A percentile compares a stretch with the other conserved stretches of the same genome.
Conservation (phyloP, 2,113 vertebrate genomes). For the Tympanuchus pallidicinctus region DNA sequence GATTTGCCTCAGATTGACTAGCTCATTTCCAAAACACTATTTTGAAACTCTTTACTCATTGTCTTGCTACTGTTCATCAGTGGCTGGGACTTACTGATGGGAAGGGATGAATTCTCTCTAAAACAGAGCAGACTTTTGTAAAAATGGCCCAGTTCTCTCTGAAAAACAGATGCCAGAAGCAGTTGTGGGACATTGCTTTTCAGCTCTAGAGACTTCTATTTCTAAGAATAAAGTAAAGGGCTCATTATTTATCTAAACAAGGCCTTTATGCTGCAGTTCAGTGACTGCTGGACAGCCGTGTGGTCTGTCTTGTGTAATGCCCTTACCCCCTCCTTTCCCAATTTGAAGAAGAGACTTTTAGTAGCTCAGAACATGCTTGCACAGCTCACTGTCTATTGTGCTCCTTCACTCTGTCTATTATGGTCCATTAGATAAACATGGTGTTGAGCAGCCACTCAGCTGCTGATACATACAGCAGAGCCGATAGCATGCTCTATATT, state of each 20-base stretch:
- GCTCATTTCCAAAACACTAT: neutral
- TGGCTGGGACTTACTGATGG: constrained; percentile 44
- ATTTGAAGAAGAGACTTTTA: constrained; percentile 37
- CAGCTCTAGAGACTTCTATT: constrained; percentile 63
- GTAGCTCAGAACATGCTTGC: constrained; percentile 62
- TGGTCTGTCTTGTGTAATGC: constrained; percentile 75
- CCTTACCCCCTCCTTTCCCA: constrained; percentile 30
- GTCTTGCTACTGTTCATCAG: constrained; percentile 17
- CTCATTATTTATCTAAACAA: constrained; percentile 76
- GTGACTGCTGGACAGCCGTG: constrained; percentile 45
- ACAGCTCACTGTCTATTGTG: constrained; percentile 69
- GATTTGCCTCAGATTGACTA: neutral
- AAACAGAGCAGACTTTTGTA: constrained; percentile 60
- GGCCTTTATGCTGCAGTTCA: constrained; percentile 65
- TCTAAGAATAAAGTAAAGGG: constrained; percentile 65
- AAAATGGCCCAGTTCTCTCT: constrained; percentile 31
- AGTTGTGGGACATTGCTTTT: constrained; percentile 51
- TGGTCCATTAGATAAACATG: constrained; percentile 73
- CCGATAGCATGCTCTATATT: constrained; percentile 69
- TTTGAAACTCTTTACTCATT: constrained; percentile 19
- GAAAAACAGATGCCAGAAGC: constrained; percentile 57
- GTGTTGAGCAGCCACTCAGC: constrained; percentile 53
- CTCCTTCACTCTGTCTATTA: constrained; percentile 38
- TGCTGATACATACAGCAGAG: constrained; percentile 16
- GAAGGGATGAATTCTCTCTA: constrained; percentile 22